Base-by-base conservation (phyloP, 2,797 vertebrate genomes). In the Lepus townsendii region DNA sequence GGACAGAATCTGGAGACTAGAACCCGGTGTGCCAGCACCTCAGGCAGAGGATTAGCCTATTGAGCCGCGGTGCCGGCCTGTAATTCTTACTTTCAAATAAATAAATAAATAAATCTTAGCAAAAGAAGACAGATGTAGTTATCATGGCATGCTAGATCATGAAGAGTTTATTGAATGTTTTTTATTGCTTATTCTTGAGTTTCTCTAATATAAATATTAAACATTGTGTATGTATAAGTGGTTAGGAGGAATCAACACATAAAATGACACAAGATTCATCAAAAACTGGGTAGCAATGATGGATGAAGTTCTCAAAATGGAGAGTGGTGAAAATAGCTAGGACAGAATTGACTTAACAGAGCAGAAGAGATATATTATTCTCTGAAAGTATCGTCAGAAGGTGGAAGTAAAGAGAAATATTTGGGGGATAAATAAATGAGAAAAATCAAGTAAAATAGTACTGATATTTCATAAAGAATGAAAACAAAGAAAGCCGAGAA, bases 191-290 rank as follows among this genome's bases (percentile, higher is more conserved):
- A 66, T 66, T 35, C 35, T 42, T 93, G 19, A 83, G 4, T 38
- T 79, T 88, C 60, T 77, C 16, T 88, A 35, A 85, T 88, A 42
- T 17, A 27, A 26, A 66, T 91, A 83, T 60, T 65, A 94, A 90
- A 54, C 10, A 47, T 14, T 50, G 3, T 60, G 1, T n/a, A 50
- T 91, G 9, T 60, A 35, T 76, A 77, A 84, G 52, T 84, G 27
- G 3, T 52, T 62, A 71, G 42, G 82, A 66, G 12, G 27, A 62
- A 5, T 57, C 54, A 84, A 52, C 20, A n/a, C 14, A 52, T 68
- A 68, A 76, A 12, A 79, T 47, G 16, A 90, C 75, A 79, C 57
- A 83, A 76, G 19, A 79, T 26, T 75, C 9, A 60, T 17, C 8
- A 90, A 88, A 86, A 93, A 78, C 22, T 83, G 68, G 26, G 26